These are phyloP conservation scores for Lutraria rhynchaena DNA, from an alignment of 1,140 invertebrate genomes.

Conservation along the genomic window DNA sequence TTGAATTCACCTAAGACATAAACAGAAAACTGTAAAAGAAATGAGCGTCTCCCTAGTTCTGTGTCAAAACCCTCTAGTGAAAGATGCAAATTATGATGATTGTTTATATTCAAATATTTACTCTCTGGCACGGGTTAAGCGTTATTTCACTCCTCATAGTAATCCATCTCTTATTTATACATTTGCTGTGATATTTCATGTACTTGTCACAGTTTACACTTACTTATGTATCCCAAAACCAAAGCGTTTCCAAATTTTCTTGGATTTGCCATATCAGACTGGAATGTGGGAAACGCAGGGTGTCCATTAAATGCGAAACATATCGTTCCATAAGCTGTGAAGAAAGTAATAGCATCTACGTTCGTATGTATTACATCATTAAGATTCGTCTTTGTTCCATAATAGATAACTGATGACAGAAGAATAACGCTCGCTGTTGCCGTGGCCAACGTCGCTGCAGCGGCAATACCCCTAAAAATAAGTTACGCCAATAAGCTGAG, in stretches of 20 bases:
- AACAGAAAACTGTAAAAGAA: too few relatives aligned
- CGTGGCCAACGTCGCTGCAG: slow-evolving; percentile 69
- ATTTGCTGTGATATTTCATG: too few relatives aligned
- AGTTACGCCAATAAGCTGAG: not conserved
- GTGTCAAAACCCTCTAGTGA: too few relatives aligned
- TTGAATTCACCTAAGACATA: too few relatives aligned
- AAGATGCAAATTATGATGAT: too few relatives aligned
- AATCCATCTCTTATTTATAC: too few relatives aligned
- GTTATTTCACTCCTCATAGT: too few relatives aligned
- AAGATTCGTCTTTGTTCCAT: not conserved
- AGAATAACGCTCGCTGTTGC: slow-evolving; percentile 70
- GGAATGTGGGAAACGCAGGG: slow-evolving; percentile 82
- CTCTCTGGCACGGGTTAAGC: too few relatives aligned
- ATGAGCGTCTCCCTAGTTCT: too few relatives aligned
- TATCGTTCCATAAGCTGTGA: slow-evolving; percentile 81
- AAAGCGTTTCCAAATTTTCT: slow-evolving; percentile 79
- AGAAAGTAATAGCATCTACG: slow-evolving; percentile 71
- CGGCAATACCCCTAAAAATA: slow-evolving; percentile 69
- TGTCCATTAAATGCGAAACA: slow-evolving; percentile 82
- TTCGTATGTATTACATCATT: slow-evolving; percentile 48
- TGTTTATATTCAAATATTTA: too few relatives aligned
- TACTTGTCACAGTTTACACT: too few relatives aligned
- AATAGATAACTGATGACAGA: slow-evolving; percentile 49
- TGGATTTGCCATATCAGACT: slow-evolving; percentile 82
- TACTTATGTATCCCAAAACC: slow-evolving; percentile 79